phyloP scores from a whole-genome alignment of 2,113 vertebrate species.

The Semicossyphus pulcher region DNA sequence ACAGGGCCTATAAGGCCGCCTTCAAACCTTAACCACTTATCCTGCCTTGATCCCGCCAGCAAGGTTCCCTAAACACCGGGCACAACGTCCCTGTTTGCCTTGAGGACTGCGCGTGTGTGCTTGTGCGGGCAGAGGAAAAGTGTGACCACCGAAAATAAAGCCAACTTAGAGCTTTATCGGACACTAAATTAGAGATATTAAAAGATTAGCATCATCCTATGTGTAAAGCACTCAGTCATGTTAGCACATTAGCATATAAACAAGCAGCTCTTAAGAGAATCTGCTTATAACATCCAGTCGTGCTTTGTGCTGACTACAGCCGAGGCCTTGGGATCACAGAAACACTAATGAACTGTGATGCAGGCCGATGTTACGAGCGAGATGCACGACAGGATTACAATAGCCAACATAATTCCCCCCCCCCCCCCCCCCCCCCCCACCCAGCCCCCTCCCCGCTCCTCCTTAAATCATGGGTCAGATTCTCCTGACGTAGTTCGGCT shows the following conservation, averaged over 20 bases:
- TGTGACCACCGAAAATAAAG: constrained; percentile 12
- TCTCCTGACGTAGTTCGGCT: constrained; percentile 56
- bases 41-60: constrained; percentile 67
- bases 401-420: constrained; percentile 8
- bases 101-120: neutral
- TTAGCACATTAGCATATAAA: constrained; percentile 37
- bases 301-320: constrained; percentile 28
- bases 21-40: constrained; percentile 68
- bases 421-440: too few species aligned
- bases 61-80: constrained; percentile 53
- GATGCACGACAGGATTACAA: constrained; percentile 38
- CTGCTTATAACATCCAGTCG: neutral
- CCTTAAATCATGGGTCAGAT: constrained; percentile 40
- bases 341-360: constrained; percentile 41
- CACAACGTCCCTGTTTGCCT: constrained; percentile 33
- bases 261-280: constrained; percentile 20
- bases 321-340: constrained; percentile 18
- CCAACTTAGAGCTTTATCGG: constrained; percentile 5
- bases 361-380: constrained; percentile 26
- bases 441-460: constrained; percentile 15
- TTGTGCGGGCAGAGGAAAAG: neutral
- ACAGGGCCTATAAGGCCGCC: constrained; percentile 58
- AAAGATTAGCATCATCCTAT: constrained; percentile 24
- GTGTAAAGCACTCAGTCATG: constrained; percentile 21
- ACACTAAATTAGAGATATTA: constrained; percentile 32